Percentiles rank a stretch among this genome's conserved stretches.
Conservation (phyloP, 2,888 invertebrate species). For the Abscondita cerata region DNA sequence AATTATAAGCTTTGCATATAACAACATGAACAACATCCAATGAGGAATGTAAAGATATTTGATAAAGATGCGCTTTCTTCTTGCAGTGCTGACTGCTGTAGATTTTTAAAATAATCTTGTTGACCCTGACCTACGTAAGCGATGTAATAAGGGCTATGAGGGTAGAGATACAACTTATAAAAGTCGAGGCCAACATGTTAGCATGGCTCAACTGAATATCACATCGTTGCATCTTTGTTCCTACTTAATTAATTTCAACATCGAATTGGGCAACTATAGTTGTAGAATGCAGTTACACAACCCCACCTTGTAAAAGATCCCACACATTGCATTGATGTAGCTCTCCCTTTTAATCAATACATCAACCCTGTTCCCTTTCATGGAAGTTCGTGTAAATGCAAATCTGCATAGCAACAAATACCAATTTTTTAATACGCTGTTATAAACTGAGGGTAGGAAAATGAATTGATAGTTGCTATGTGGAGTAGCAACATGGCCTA, state of each 20-base stretch:
- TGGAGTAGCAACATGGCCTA: conserved; percentile 22
- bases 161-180: conserved; percentile 21
- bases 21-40: too few species aligned
- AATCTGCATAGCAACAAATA: conserved; percentile 29
- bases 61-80: not conserved
- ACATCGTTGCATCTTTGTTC: not conserved
- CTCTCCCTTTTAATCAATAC: conserved; percentile 30
- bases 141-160: conserved; percentile 20
- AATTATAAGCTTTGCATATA: too few species aligned
- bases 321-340: conserved; percentile 26
- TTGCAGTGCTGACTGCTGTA: not conserved
- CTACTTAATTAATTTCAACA: not conserved
- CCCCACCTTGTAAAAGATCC: conserved; percentile 36
- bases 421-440: conserved; percentile 25
- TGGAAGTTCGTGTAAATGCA: conserved; percentile 28
- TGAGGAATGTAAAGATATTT: too few species aligned
- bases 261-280: conserved; percentile 21
- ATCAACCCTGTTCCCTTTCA: conserved; percentile 27
- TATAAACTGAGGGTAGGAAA: conserved; percentile 3
- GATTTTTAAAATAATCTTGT: conserved; percentile 15
- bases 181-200: conserved; percentile 10
- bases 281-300: conserved; percentile 40
- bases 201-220: not conserved
- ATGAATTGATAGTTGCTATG: conserved; percentile 14
- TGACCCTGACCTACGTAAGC: conserved; percentile 32